Conservation (phyloP, 2,888 invertebrate genomes). For the Melikaiella ostensackeni region DNA sequence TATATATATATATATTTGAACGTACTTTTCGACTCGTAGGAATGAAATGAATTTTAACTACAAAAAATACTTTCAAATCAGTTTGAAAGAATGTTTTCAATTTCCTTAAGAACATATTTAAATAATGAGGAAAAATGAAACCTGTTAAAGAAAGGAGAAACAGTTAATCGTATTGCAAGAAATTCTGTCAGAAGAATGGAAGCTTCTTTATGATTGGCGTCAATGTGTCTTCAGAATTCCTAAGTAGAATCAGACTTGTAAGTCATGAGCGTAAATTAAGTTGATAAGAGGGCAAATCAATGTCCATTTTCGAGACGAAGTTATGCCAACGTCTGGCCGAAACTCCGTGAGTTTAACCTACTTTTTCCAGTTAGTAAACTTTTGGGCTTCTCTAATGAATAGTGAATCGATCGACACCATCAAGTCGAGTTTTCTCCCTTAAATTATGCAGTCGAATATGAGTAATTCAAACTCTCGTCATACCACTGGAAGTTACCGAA, state of each 20-base stretch:
- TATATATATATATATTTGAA: too few species aligned
- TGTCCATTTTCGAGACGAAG: conserved; percentile 41
- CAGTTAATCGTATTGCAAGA: too few species aligned
- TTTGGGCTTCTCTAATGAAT: conserved; percentile 52
- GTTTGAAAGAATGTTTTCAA: too few species aligned
- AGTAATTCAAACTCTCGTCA: conserved; percentile 23
- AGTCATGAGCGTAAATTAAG: conserved; percentile 34
- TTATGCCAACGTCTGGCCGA: conserved; percentile 34
- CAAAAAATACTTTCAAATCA: too few species aligned
- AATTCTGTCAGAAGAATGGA: too few species aligned
- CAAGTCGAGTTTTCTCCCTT: conserved; percentile 33
- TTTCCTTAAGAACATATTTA: too few species aligned
- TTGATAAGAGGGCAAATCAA: conserved; percentile 17
- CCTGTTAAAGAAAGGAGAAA: too few species aligned
- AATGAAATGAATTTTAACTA: too few species aligned
- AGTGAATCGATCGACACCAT: conserved; percentile 50
- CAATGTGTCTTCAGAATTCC: conserved; percentile 38
- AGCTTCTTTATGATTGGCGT: conserved; percentile 18
- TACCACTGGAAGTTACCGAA: neutral
- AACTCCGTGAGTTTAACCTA: conserved; percentile 53
- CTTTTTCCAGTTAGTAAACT: conserved; percentile 55
- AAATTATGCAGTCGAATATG: conserved; percentile 24
- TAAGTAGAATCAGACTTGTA: conserved; percentile 36
- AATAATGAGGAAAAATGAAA: too few species aligned
- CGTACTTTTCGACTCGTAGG: too few species aligned